phyloP scores from a whole-genome alignment of 2,113 vertebrate genomes.

The Caretta caretta region DNA sequence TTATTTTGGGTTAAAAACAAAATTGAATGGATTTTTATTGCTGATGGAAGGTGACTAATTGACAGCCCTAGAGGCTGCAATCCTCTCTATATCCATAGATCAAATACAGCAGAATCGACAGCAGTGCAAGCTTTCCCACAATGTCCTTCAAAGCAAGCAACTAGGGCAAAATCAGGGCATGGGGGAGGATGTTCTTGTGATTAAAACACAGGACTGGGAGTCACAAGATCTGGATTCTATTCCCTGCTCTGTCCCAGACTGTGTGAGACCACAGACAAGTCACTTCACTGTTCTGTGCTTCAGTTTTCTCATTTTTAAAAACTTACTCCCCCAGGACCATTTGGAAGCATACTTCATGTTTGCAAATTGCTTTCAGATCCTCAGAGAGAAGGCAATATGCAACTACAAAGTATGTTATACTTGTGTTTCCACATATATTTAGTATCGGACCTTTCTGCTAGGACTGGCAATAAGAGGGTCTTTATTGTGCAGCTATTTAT shows the following conservation, averaged over 20 bases:
- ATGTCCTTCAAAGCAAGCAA: neutral
- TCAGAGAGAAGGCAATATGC: neutral
- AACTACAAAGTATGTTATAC: rapidly evolving
- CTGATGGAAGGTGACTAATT: neutral
- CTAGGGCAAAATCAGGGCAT: neutral
- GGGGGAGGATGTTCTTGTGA: neutral
- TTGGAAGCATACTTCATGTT: neutral
- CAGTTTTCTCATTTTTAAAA: neutral
- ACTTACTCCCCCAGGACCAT: neutral
- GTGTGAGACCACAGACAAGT: neutral
- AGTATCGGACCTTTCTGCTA: neutral
- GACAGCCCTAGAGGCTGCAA: neutral
- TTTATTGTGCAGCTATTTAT: neutral
- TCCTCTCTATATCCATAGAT: neutral
- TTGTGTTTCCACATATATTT: neutral
- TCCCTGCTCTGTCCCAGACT: neutral
- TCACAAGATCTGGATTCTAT: neutral
- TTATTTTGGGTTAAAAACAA: neutral
- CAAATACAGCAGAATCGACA: neutral
- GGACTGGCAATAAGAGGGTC: neutral
- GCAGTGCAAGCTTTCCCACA: neutral
- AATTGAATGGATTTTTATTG: neutral
- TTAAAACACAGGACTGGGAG: neutral
- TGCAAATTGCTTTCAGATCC: neutral
- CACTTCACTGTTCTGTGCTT: neutral